These are phyloP conservation scores for Lacerta agilis DNA, from an alignment of 2,797 vertebrate species.

Conservation along the genomic window DNA sequence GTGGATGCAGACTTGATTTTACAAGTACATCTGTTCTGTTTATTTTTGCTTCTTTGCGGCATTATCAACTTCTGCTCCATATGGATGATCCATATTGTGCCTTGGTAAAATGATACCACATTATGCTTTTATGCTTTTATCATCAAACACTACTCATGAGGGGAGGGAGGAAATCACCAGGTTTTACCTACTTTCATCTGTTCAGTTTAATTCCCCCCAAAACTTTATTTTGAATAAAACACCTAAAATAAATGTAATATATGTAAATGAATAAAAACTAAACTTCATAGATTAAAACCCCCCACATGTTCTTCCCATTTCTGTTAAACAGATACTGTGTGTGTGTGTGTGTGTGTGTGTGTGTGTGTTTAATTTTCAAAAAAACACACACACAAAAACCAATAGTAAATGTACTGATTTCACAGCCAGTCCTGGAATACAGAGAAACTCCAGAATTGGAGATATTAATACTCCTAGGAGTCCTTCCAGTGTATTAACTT, in stretches of 20 bases:
- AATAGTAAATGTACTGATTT: constrained; percentile 6
- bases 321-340: constrained; percentile 68
- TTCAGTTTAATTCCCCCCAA: constrained; percentile 81
- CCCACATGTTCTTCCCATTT: constrained; percentile 72
- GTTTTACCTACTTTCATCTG: constrained; percentile 84
- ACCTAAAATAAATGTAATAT: constrained; percentile 83
- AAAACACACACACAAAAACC: too few species aligned
- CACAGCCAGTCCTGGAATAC: constrained; percentile 66
- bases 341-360: constrained; percentile 40
- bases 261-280: constrained; percentile 79
- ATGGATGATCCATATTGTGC: constrained; percentile 84
- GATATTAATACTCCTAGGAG: constrained; percentile 58
- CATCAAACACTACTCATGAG: constrained; percentile 83
- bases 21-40: constrained; percentile 84
- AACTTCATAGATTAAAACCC: constrained; percentile 44
- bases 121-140: constrained; percentile 84
- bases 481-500: constrained; percentile 58
- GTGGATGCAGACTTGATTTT: constrained; percentile 80
- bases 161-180: constrained; percentile 76
- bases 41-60: constrained; percentile 82
- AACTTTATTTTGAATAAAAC: constrained; percentile 85
- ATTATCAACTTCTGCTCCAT: constrained; percentile 84
- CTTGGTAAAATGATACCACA: constrained; percentile 80
- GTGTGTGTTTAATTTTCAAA: constrained; percentile 75
- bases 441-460: constrained; percentile 70